These are phyloP conservation scores for Istiophorus platypterus DNA, from an alignment of 2,113 vertebrate genomes.

Conservation along the genomic window DNA sequence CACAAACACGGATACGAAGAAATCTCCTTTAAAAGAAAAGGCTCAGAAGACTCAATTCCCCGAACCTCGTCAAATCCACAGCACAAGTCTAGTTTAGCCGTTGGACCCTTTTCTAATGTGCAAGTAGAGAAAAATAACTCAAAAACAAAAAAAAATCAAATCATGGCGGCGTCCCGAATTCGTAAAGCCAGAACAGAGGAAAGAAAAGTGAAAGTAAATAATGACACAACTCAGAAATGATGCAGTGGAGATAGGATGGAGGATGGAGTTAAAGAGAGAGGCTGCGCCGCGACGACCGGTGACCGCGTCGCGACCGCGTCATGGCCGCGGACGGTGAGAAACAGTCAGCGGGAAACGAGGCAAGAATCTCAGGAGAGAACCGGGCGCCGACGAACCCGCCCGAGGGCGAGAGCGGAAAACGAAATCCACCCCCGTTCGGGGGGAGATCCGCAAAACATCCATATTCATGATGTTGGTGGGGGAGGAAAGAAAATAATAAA, in stretches of 20 bases:
- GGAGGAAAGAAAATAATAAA: too few species aligned
- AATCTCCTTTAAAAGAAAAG: not conserved
- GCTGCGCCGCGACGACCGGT: slow-evolving; percentile 25
- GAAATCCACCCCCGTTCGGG: slow-evolving; percentile 52
- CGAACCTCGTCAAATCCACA: not conserved
- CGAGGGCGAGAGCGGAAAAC: slow-evolving; percentile 39
- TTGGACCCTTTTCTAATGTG: not conserved
- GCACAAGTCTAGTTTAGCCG: not conserved
- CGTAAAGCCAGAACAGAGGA: not conserved
- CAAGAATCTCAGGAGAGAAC: too few species aligned
- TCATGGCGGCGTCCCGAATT: not conserved
- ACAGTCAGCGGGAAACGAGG: slow-evolving; percentile 40
- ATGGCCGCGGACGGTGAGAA: slow-evolving; percentile 27
- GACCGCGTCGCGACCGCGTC: too few species aligned
- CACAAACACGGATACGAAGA: not conserved
- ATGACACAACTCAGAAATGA: slow-evolving; percentile 6
- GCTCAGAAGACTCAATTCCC: not conserved
- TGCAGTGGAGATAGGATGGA: slow-evolving; percentile 5
- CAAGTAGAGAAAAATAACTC: not conserved
- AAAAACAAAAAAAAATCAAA: not conserved
- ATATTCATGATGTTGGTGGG: slow-evolving; percentile 55
- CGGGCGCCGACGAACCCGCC: too few species aligned
- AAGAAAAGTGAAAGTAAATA: slow-evolving; percentile 14
- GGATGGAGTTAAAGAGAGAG: not conserved
- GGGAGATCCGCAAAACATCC: slow-evolving; percentile 58